Conservation (phyloP, 2,888 invertebrate genomes). For the Zygaena filipendulae region DNA sequence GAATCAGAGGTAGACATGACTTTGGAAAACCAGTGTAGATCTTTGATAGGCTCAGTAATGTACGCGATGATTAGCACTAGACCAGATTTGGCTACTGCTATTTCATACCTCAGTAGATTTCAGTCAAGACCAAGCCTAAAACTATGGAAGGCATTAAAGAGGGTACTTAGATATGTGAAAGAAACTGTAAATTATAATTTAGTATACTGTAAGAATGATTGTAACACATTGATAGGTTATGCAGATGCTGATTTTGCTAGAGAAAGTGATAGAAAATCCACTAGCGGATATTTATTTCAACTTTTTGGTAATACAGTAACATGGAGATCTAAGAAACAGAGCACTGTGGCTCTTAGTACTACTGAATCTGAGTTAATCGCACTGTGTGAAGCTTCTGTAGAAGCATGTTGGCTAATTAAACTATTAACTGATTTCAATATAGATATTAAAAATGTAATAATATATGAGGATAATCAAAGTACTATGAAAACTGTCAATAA, state of each 20-base stretch:
- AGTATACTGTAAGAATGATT: slow-evolving; percentile 2
- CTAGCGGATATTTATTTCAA: slow-evolving; percentile 14
- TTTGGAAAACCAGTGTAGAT: slow-evolving; percentile 13
- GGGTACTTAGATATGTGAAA: slow-evolving; percentile 11
- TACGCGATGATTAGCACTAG: slow-evolving; percentile 13
- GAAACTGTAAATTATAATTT: slow-evolving; percentile 7
- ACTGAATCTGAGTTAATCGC: slow-evolving; percentile 4
- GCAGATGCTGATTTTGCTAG: slow-evolving; percentile 12
- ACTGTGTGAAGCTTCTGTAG: slow-evolving; percentile 2
- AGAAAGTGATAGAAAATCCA: slow-evolving; percentile 12
- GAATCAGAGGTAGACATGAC: slow-evolving; percentile 7
- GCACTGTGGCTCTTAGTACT: slow-evolving; percentile 6
- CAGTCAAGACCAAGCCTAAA: slow-evolving; percentile 8
- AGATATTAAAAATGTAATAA: background rate
- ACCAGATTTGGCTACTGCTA: slow-evolving; percentile 12
- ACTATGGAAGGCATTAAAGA: slow-evolving; percentile 9
- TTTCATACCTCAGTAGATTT: slow-evolving; percentile 11
- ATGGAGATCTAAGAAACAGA: slow-evolving; percentile 16
- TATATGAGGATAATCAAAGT: slow-evolving; percentile 3
- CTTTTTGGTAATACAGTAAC: slow-evolving; percentile 10
- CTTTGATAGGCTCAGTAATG: slow-evolving; percentile 15
- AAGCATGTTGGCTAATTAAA: slow-evolving; percentile 6
- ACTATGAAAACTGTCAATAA: slow-evolving; percentile 1
- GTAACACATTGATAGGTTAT: slow-evolving; percentile 3
- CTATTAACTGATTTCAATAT: slow-evolving; percentile 4